Evolutionary conservation across 2,113 vertebrate genomes (phyloP).

Genomic region (Nycticorax nycticorax): DNA sequence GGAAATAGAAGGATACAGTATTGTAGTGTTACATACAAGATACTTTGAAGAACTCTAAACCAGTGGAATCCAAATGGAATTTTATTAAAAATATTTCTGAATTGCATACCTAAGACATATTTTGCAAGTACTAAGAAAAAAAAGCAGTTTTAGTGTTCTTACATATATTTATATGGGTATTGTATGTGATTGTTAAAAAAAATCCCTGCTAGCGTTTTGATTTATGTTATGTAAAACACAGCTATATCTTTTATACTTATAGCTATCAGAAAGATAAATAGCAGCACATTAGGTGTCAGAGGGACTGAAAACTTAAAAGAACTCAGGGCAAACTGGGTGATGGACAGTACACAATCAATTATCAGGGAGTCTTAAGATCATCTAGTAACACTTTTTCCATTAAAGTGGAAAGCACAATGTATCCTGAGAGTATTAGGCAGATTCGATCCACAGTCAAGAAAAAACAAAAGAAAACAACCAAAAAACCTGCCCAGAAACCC

Average conservation of each 20-base stretch:
- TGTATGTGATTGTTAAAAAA: background rate
- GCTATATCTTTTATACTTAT: background rate
- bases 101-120: background rate
- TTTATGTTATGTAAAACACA: background rate
- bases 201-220: background rate
- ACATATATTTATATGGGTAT: background rate
- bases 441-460: background rate
- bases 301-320: background rate
- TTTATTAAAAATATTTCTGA: conserved; percentile 40
- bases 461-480: background rate
- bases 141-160: background rate
- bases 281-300: background rate
- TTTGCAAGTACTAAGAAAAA: conserved; percentile 19
- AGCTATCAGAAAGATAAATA: background rate
- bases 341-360: background rate
- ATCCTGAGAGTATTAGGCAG: background rate
- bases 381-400: background rate
- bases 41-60: conserved; percentile 7
- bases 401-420: background rate
- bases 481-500: background rate
- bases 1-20: conserved; percentile 35
- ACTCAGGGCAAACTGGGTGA: background rate
- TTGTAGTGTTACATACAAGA: conserved; percentile 23
- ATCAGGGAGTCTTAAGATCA: background rate
- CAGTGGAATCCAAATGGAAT: conserved; percentile 11